A percentile compares a stretch with the other conserved stretches of the same genome.
phyloP scores from a whole-genome alignment of 1,140 invertebrate species.

The Anastatus disparis region DNA sequence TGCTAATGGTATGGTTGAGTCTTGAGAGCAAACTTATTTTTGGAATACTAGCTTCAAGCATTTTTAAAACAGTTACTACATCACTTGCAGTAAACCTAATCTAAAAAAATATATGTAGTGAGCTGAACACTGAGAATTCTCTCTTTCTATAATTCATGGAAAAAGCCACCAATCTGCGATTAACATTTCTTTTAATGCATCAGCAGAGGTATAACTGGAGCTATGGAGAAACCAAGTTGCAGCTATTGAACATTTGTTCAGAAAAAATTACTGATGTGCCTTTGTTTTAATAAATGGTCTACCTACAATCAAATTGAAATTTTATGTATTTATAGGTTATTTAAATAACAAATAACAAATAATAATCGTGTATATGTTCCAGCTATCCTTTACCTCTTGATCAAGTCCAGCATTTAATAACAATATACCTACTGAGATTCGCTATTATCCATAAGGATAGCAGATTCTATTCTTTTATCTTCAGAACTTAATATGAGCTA shows the following conservation, averaged over 20 bases:
- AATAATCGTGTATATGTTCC: conserved; percentile 79
- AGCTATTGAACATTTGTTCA: conserved; percentile 73
- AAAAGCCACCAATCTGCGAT: conserved; percentile 99
- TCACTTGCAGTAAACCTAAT: too few relatives aligned
- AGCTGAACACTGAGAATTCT: too few relatives aligned
- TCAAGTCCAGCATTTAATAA: conserved; percentile 88
- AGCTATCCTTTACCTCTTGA: conserved; percentile 89
- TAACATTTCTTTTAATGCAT: conserved; percentile 94
- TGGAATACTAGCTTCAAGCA: too few relatives aligned
- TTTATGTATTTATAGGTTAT: too few relatives aligned
- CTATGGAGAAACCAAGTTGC: conserved; percentile 91
- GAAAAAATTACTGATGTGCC: conserved; percentile 86
- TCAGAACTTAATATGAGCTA: conserved; percentile 87
- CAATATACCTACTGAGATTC: conserved; percentile 85
- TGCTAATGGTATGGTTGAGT: too few relatives aligned
- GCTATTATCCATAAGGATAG: conserved; percentile 90
- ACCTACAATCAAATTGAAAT: conserved; percentile 63
- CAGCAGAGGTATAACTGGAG: conserved; percentile 84
- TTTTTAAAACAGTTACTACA: too few relatives aligned
- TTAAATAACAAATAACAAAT: too few relatives aligned
- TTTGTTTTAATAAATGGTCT: conserved; percentile 80
- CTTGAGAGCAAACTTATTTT: too few relatives aligned
- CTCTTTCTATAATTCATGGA: too few relatives aligned
- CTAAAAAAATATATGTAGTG: too few relatives aligned
- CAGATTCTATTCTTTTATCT: conserved; percentile 79